phyloP scores from a whole-genome alignment of 2,797 vertebrate genomes.

The Micrastur ruficollis region DNA sequence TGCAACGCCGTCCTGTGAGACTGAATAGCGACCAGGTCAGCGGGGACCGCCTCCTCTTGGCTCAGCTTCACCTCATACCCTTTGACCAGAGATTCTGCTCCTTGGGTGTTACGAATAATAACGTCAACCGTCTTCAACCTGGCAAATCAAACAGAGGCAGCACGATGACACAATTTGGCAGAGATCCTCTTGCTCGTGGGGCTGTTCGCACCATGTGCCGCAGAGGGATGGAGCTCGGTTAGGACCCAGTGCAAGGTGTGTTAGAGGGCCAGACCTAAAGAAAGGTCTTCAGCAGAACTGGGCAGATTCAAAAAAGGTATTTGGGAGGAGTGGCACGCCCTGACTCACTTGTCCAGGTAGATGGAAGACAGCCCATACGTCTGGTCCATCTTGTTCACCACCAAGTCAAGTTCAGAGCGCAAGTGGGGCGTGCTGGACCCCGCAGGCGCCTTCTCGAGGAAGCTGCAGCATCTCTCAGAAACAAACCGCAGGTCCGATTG shows the following conservation, averaged over 20 bases:
- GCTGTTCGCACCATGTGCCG: fast-evolving
- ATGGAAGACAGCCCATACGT: slow-evolving; percentile 85
- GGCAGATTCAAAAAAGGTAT: fast-evolving
- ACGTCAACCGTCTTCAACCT: slow-evolving; percentile 92
- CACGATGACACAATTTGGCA: fast-evolving
- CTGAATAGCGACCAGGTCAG: slow-evolving; percentile 83
- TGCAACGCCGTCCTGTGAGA: slow-evolving; percentile 76
- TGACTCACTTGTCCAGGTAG: slow-evolving; percentile 91
- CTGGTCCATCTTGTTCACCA: slow-evolving; percentile 86
- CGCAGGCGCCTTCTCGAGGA: slow-evolving; percentile 86
- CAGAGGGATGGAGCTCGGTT: neutral
- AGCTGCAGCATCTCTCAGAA: slow-evolving; percentile 84
- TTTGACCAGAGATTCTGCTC: slow-evolving; percentile 87
- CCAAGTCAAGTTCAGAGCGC: slow-evolving; percentile 85
- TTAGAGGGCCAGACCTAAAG: neutral
- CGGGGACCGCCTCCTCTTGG: slow-evolving; percentile 90
- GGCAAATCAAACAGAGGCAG: neutral
- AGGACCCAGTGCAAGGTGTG: fast-evolving
- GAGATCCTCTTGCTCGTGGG: fast-evolving
- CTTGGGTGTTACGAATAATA: slow-evolving; percentile 83
- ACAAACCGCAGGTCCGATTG: slow-evolving; percentile 79
- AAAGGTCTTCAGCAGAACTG: neutral
- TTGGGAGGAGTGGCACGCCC: neutral
- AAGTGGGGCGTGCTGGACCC: slow-evolving; percentile 83
- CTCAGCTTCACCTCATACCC: slow-evolving; percentile 90